A percentile compares a stretch with the other conserved stretches of the same genome.
Evolutionary conservation across 1,140 invertebrate species (phyloP).

Genomic region (Pogonus chalceus): DNA sequence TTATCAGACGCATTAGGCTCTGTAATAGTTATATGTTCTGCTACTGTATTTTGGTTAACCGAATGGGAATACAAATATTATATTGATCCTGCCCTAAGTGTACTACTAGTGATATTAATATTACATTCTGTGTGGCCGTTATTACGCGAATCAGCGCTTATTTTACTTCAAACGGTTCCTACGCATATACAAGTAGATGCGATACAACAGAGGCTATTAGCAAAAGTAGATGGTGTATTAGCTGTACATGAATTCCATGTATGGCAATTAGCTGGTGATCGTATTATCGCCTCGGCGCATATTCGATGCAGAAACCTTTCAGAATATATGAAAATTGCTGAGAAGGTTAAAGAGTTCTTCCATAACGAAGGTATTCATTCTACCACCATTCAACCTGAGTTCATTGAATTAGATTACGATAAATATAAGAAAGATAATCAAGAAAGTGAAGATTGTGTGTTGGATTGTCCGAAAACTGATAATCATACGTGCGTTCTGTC

Average conservation of each 20-base stretch:
- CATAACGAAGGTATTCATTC: conserved; percentile 87
- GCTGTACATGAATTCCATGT: conserved; percentile 92
- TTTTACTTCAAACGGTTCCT: conserved; percentile 84
- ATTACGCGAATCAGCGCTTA: conserved; percentile 76
- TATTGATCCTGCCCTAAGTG: conserved; percentile 88
- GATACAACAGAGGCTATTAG: conserved; percentile 72
- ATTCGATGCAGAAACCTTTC: conserved; percentile 81
- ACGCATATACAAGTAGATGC: conserved; percentile 87
- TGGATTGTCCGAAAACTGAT: conserved; percentile 71
- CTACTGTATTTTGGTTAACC: conserved; percentile 76
- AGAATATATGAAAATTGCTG: conserved; percentile 86
- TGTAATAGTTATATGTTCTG: conserved; percentile 92
- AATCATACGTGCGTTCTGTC: conserved; percentile 66
- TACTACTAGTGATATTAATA: conserved; percentile 70
- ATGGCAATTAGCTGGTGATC: conserved; percentile 85
- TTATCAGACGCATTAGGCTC: conserved; percentile 93
- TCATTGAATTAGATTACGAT: conserved; percentile 57
- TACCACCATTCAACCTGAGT: conserved; percentile 90
- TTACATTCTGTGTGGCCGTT: conserved; percentile 78
- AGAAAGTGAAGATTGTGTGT: conserved; percentile 48
- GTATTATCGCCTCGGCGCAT: conserved; percentile 88
- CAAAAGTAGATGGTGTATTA: conserved; percentile 80
- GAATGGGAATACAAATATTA: conserved; percentile 75
- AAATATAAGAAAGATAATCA: conserved; percentile 23
- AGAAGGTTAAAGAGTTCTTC: conserved; percentile 92